Percentiles rank a stretch among this genome's conserved stretches.
phyloP scores from a whole-genome alignment of 2,113 vertebrate genomes.

The Hippolais icterina region DNA sequence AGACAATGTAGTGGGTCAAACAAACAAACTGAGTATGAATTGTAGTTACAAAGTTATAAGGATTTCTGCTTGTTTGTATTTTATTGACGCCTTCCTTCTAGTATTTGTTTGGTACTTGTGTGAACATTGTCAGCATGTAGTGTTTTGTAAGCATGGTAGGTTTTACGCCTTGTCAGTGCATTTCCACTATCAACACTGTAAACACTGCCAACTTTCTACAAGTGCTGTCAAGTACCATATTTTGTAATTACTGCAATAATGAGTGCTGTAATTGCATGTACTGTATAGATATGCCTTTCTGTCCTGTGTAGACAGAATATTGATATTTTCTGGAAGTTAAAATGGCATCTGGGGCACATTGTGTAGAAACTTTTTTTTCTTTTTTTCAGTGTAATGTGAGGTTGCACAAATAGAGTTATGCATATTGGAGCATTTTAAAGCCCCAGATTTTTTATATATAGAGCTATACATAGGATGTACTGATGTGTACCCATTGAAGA shows the following conservation, averaged over 20 bases:
- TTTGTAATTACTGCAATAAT: constrained; percentile 57
- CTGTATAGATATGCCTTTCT: neutral
- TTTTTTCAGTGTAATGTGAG: neutral
- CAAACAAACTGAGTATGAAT: neutral
- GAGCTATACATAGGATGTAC: neutral
- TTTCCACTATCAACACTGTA: constrained; percentile 7
- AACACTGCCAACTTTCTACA: constrained; percentile 59
- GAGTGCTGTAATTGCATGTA: constrained; percentile 31
- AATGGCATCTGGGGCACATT: neutral
- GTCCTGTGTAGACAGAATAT: neutral
- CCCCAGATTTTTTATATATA: neutral
- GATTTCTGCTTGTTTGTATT: constrained; percentile 2
- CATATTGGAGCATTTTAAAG: neutral
- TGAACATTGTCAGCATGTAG: constrained; percentile 7
- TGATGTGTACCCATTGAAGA: neutral
- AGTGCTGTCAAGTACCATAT: constrained; percentile 57
- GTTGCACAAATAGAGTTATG: neutral
- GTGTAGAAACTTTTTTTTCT: neutral
- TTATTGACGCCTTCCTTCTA: neutral
- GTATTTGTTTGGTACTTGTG: constrained; percentile 28
- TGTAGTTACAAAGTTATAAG: neutral
- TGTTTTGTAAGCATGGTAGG: constrained; percentile 28
- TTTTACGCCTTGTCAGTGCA: neutral
- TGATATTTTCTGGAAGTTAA: neutral
- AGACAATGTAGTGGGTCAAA: neutral